Evolutionary conservation across 2,888 invertebrate species (phyloP), one percentile per base, ranked within the genome.

Genomic region (Aspidiotus rigidus): DNA sequence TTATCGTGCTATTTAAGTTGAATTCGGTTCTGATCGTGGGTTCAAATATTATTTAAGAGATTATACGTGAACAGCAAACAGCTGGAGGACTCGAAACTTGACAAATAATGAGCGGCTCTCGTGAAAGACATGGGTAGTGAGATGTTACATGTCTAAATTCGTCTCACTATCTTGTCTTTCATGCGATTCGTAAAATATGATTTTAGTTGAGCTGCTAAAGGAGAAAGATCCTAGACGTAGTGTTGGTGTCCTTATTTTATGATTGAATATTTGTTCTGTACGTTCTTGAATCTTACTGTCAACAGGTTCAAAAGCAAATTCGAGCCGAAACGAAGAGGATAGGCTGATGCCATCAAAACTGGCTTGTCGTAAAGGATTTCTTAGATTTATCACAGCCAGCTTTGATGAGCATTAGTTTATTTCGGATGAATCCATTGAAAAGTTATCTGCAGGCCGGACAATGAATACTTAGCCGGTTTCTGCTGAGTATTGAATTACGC

Each of bases 101-200:
- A n/a, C n/a, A n/a, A n/a, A n/a, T n/a, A n/a, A n/a, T n/a, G n/a
- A n/a, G n/a, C 55, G 69, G 49, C 61, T 56, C 63, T 16, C 69
- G 56, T 93, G 93, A 93, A 93, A 94, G 93, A 94, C 94, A 90
- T 90, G 91, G 89, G 93, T 94, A 93, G 92, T 89, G 94, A 94
- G 93, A 93, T 93, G 93, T 81, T 80, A 81, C 79, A 78, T 79
- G 77, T 79, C 83, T 53, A 55, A 40, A 42, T 42, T 69, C 85
- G 84, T 87, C 93, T 94, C 92, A 91, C 93, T 94, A 92, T 90
- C 90, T 90, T 94, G 94, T 94, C 93, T 93, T 94, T 94, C 93
- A 91, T 90, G 90, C 77, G 83, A 87, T 70, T 69, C 72, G 70
- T 70, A 64, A 63, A 59, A 44, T 82, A 78, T 69, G 44, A 39